phyloP scores from a whole-genome alignment of 2,113 vertebrate genomes.

The Mystacornis crossleyi region DNA sequence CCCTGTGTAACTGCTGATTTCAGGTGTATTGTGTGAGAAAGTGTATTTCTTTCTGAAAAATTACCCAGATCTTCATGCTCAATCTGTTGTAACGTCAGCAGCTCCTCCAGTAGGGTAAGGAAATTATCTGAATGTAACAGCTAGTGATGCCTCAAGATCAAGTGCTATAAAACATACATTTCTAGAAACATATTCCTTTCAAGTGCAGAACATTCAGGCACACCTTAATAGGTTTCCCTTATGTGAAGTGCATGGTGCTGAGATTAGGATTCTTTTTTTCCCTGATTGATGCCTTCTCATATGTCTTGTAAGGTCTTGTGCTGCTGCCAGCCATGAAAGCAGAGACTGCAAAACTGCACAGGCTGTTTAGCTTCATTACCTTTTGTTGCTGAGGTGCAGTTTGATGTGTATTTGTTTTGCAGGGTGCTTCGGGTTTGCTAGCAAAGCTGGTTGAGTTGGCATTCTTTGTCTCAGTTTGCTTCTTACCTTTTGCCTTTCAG shows the following conservation, averaged over 20 bases:
- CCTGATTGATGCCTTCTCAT: background rate
- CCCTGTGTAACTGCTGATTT: background rate
- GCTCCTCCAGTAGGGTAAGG: background rate
- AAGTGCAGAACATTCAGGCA: constrained; percentile 8
- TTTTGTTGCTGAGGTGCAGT: background rate
- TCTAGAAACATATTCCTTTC: constrained; percentile 37
- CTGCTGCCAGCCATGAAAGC: background rate
- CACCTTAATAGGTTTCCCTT: background rate
- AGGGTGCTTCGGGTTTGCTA: background rate
- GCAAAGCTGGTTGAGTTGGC: background rate
- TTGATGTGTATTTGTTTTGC: background rate
- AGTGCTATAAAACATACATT: background rate
- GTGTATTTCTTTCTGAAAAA: constrained; percentile 7
- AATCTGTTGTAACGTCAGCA: constrained; percentile 32
- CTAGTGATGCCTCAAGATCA: constrained; percentile 7
- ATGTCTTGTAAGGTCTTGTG: background rate
- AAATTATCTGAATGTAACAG: constrained; percentile 42
- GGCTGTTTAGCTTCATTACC: background rate
- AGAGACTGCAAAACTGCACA: background rate
- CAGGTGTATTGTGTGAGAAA: background rate
- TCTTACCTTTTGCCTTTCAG: background rate
- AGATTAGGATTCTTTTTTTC: background rate
- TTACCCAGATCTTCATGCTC: constrained; percentile 6
- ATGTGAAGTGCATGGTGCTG: background rate
- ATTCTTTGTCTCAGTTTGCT: background rate